Evolutionary conservation across 1,140 invertebrate species (phyloP).

Genomic region (Metopolophium dirhodum): DNA sequence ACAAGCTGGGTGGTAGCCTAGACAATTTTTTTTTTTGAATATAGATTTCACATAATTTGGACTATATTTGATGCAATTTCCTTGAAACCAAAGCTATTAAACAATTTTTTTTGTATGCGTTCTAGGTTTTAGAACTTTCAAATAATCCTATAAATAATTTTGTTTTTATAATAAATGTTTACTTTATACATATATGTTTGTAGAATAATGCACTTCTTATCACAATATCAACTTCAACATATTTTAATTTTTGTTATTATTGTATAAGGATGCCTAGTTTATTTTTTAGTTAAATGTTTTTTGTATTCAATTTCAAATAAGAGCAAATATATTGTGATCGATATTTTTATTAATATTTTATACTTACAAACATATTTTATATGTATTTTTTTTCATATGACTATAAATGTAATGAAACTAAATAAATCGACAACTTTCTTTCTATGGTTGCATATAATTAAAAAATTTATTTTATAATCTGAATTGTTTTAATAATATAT

Average conservation of each 20-base stretch:
- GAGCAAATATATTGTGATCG: neutral
- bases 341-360: neutral
- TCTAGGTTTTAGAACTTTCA: neutral
- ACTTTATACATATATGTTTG: neutral
- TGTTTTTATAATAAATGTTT: neutral
- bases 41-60: neutral
- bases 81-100: neutral
- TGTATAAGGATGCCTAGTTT: neutral
- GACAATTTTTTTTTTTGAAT: neutral
- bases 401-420: neutral
- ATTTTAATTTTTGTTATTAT: neutral
- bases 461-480: neutral
- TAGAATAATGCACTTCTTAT: neutral
- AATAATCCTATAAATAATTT: neutral
- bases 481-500: neutral
- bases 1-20: constrained; percentile 12
- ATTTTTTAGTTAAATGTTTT: neutral
- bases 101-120: neutral
- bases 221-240: neutral
- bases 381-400: neutral
- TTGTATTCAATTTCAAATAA: neutral
- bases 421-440: neutral
- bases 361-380: neutral
- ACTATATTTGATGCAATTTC: neutral
- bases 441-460: neutral